Evolutionary conservation across 2,888 invertebrate species (phyloP).

Genomic region (Philonicus albiceps): DNA sequence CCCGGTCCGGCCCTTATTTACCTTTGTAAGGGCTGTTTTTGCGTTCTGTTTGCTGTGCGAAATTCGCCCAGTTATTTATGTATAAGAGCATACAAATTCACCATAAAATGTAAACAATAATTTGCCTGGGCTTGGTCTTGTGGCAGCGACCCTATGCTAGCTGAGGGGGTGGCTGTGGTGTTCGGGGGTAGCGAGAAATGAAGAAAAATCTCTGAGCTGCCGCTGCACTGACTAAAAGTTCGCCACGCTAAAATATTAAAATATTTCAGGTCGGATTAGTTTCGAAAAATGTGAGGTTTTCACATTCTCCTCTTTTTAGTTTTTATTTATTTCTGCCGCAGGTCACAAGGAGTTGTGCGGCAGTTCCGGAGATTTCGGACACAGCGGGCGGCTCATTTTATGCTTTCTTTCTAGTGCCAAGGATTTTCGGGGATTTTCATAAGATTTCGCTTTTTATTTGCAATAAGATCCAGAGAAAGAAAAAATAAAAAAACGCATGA

Average conservation of each 20-base stretch:
- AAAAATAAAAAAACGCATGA: neutral
- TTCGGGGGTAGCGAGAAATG: neutral
- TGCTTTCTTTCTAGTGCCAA: slow-evolving; percentile 7
- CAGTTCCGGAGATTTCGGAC: neutral
- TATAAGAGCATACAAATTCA: neutral
- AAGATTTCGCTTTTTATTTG: neutral
- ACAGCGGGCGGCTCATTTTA: neutral
- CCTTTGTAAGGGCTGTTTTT: neutral
- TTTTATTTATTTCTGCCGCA: neutral
- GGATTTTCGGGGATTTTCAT: slow-evolving; percentile 21
- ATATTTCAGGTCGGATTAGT: slow-evolving; percentile 13
- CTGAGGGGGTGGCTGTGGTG: neutral
- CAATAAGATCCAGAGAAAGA: neutral
- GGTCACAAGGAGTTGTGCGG: neutral
- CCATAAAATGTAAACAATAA: slow-evolving; percentile 25
- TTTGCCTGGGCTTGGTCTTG: neutral
- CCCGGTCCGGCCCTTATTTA: neutral
- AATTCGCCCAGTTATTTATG: neutral
- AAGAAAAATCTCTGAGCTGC: neutral
- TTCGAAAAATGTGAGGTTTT: slow-evolving; percentile 18
- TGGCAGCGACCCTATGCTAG: neutral
- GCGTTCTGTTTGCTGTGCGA: neutral
- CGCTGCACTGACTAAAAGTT: slow-evolving; percentile 1
- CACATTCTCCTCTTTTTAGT: neutral
- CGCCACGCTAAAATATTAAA: slow-evolving; percentile 21